These are phyloP conservation scores for Holcopasites calliopsidis DNA, from an alignment of 1,140 invertebrate genomes.

Conservation along the genomic window DNA sequence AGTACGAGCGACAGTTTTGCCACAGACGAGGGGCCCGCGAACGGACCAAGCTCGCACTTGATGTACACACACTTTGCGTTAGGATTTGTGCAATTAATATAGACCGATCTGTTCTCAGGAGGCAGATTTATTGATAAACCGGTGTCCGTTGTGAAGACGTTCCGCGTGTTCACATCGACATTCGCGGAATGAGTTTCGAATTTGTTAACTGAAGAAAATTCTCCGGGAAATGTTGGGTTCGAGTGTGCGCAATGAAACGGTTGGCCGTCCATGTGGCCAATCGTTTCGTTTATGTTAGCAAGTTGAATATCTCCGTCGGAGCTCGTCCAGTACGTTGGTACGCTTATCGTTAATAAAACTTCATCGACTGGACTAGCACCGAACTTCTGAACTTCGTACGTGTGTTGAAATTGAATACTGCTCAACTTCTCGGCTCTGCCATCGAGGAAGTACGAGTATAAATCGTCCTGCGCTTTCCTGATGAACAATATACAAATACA, in stretches of 20 bases:
- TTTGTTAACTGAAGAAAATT: not conserved
- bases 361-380: constrained; percentile 73
- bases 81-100: constrained; percentile 66
- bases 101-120: constrained; percentile 64
- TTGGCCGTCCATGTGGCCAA: constrained; percentile 60
- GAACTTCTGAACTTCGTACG: constrained; percentile 75
- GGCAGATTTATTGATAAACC: constrained; percentile 42
- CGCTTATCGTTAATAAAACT: constrained; percentile 59
- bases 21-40: constrained; percentile 53
- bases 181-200: not conserved
- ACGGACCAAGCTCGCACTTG: constrained; percentile 62
- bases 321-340: constrained; percentile 64
- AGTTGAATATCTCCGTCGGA: constrained; percentile 58
- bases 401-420: constrained; percentile 61
- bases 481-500: not conserved
- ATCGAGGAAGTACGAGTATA: constrained; percentile 55
- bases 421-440: constrained; percentile 29
- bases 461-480: constrained; percentile 63
- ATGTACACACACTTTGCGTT: constrained; percentile 60
- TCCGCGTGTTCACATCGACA: constrained; percentile 9
- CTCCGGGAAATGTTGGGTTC: constrained; percentile 11
- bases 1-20: constrained; percentile 63
- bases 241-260: constrained; percentile 61
- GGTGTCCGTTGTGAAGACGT: constrained; percentile 36
- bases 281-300: constrained; percentile 62